These are phyloP conservation scores for Botia kubotai DNA, from an alignment of 2,797 vertebrate genomes.

Conservation along the genomic window DNA sequence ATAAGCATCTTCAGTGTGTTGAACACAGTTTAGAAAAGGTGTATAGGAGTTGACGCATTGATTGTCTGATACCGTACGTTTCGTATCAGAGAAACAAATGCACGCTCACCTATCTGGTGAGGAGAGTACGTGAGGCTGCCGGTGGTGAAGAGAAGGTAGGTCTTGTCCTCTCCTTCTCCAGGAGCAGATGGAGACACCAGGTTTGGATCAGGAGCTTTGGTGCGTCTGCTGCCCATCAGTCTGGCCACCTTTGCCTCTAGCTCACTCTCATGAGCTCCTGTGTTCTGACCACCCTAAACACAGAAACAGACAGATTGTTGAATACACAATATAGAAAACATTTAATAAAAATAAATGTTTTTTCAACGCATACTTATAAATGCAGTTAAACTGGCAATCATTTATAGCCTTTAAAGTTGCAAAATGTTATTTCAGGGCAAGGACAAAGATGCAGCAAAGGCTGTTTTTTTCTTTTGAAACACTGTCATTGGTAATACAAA, in stretches of 20 bases:
- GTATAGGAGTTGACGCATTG: too few species aligned
- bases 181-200: slow-evolving; percentile 56
- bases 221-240: slow-evolving; percentile 85
- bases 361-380: too few species aligned
- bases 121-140: slow-evolving; percentile 97
- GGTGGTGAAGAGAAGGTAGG: slow-evolving; percentile 96
- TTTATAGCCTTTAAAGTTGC: too few species aligned
- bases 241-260: slow-evolving; percentile 88
- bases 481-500: too few species aligned
- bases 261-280: slow-evolving; percentile 72
- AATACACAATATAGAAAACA: neutral
- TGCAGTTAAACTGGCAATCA: too few species aligned
- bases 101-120: slow-evolving; percentile 90
- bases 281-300: slow-evolving; percentile 67
- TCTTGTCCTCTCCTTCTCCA: slow-evolving; percentile 79
- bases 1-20: too few species aligned
- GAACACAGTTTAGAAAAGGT: too few species aligned
- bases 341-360: too few species aligned
- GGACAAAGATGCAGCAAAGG: too few species aligned
- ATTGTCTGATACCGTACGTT: too few species aligned
- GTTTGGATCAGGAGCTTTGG: slow-evolving; percentile 75
- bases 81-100: neutral
- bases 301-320: neutral
- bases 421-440: too few species aligned
- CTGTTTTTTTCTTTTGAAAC: too few species aligned